Conservation (phyloP, 2,797 vertebrate genomes). For the Pelobates cultripes region DNA sequence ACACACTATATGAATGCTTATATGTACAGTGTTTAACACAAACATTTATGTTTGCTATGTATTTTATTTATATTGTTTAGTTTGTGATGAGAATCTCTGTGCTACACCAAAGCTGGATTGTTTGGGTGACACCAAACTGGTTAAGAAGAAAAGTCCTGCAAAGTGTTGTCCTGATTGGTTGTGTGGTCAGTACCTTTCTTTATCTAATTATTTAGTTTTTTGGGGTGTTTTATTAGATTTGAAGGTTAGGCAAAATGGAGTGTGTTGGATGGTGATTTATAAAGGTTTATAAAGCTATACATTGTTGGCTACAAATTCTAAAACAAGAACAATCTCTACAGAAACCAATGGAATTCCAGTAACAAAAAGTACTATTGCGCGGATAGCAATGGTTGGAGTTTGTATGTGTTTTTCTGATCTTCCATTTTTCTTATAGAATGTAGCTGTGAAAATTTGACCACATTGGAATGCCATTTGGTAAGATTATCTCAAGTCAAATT, state of each 20-base stretch:
- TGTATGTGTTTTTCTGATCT: background rate
- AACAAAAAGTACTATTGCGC: no score
- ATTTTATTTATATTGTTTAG: constrained; percentile 66
- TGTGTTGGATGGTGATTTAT: no score
- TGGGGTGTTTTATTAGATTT: no score
- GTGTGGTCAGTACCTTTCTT: constrained; percentile 80
- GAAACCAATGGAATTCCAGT: no score
- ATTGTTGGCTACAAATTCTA: no score
- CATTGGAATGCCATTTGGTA: constrained; percentile 85
- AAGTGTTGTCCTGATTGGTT: constrained; percentile 87
- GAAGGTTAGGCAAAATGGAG: no score
- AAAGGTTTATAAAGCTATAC: no score
- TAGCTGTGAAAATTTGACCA: constrained; percentile 82
- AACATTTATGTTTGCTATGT: background rate
- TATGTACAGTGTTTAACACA: background rate
- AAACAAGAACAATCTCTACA: no score
- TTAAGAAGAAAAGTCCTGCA: constrained; percentile 76
- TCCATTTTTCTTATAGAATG: constrained; percentile 78
- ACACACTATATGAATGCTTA: background rate
- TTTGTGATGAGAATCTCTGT: constrained; percentile 90
- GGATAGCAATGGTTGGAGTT: no score
- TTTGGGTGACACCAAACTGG: constrained; percentile 79
- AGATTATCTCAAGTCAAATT: constrained; percentile 59
- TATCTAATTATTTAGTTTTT: no score
- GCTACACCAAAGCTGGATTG: constrained; percentile 78